These are phyloP conservation scores for Drosophila peninsularis DNA, from an alignment of 2,888 invertebrate species.

Conservation along the genomic window DNA sequence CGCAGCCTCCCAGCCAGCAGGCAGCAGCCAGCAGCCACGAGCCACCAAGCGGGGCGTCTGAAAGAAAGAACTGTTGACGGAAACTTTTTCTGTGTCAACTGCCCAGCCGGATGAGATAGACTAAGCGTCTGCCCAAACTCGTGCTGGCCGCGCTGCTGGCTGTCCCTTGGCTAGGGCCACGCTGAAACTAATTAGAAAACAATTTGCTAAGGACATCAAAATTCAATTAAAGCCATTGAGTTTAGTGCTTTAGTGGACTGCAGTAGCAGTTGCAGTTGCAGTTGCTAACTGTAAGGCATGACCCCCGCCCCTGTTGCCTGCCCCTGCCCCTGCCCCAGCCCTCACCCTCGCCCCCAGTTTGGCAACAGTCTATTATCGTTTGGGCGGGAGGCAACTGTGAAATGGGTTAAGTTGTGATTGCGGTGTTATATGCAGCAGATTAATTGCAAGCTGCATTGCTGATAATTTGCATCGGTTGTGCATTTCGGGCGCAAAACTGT, in stretches of 20 bases:
- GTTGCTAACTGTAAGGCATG: background rate
- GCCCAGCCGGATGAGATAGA: slow-evolving; percentile 13
- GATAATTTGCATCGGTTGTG: slow-evolving; percentile 65
- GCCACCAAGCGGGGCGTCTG: background rate
- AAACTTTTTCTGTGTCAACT: slow-evolving; percentile 77
- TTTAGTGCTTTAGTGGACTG: slow-evolving; percentile 73
- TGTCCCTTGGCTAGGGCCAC: slow-evolving; percentile 14
- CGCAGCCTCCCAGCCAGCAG: background rate
- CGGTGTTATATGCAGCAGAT: slow-evolving; percentile 79
- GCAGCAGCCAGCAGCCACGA: too few relatives aligned
- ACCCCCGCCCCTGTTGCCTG: too few relatives aligned
- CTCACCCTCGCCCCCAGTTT: slow-evolving; percentile 8
- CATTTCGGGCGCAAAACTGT: slow-evolving; percentile 32
- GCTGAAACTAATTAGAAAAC: slow-evolving; percentile 79
- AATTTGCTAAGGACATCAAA: slow-evolving; percentile 80
- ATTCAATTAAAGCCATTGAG: slow-evolving; percentile 79
- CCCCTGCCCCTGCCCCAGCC: too few relatives aligned
- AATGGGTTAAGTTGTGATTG: slow-evolving; percentile 77
- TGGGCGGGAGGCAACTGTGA: slow-evolving; percentile 11
- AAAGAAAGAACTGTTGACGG: slow-evolving; percentile 63
- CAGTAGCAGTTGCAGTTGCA: slow-evolving; percentile 37
- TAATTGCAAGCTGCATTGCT: slow-evolving; percentile 76
- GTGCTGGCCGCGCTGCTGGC: background rate
- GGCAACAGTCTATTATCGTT: slow-evolving; percentile 74
- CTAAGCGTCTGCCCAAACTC: background rate